Conservation (phyloP, 2,113 vertebrate species). For the Fulmarus glacialis region DNA sequence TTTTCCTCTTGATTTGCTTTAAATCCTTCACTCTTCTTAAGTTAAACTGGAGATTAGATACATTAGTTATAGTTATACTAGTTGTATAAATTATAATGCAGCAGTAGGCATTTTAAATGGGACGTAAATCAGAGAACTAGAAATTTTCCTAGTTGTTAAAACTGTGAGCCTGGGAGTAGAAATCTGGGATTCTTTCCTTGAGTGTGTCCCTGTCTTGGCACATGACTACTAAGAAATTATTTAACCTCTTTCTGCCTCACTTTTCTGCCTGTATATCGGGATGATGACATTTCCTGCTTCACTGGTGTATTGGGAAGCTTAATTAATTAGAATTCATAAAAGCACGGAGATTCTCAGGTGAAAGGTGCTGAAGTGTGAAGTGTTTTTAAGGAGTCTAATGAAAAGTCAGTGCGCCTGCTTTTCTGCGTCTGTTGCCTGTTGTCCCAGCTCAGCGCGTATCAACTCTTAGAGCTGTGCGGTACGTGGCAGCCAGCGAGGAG, state of each 20-base stretch:
- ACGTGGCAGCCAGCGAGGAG: neutral
- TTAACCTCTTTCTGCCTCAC: constrained; percentile 26
- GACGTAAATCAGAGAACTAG: constrained; percentile 47
- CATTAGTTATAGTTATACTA: constrained; percentile 68
- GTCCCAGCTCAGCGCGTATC: neutral
- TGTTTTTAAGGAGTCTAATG: constrained; percentile 22
- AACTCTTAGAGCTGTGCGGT: neutral
- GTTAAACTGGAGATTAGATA: constrained; percentile 67
- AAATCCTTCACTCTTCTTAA: constrained; percentile 48
- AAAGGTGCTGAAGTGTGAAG: constrained; percentile 30
- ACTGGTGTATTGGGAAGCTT: constrained; percentile 25
- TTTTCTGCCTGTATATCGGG: neutral
- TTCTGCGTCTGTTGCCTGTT: neutral
- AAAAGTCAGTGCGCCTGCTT: neutral
- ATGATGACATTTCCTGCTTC: constrained; percentile 19
- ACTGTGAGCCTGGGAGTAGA: neutral
- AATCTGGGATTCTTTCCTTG: constrained; percentile 4
- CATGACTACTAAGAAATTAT: neutral
- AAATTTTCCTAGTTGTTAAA: constrained; percentile 30
- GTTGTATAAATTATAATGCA: constrained; percentile 55
- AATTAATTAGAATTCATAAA: constrained; percentile 50
- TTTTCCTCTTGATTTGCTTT: constrained; percentile 42
- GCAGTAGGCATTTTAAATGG: constrained; percentile 39
- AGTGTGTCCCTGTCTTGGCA: neutral
- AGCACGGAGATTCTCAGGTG: neutral